These are phyloP conservation scores for Chionomys nivalis DNA, from an alignment of 2,113 vertebrate genomes.

Conservation along the genomic window DNA sequence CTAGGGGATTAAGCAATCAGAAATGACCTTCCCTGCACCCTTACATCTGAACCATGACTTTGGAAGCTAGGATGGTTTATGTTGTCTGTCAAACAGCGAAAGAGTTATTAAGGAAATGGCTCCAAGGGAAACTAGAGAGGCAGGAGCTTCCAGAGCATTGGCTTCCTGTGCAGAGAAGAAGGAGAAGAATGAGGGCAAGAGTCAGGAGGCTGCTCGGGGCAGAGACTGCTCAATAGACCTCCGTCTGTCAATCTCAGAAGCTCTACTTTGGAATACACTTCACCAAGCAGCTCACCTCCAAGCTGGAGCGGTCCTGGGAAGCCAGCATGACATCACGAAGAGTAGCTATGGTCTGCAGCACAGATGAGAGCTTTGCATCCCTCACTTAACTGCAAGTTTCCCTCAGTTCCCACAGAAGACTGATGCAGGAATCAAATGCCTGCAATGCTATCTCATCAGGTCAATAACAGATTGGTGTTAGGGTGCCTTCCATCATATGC, in stretches of 20 bases:
- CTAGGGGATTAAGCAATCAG: not conserved
- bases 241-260: not conserved
- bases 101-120: not conserved
- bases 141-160: not conserved
- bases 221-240: not conserved
- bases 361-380: not conserved
- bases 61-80: not conserved
- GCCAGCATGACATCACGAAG: not conserved
- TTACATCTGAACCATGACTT: not conserved
- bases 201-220: not conserved
- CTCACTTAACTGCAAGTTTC: not conserved
- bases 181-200: not conserved
- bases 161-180: not conserved
- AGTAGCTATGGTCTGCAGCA: not conserved
- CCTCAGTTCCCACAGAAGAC: not conserved
- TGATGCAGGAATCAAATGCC: not conserved
- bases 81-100: not conserved
- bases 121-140: not conserved
- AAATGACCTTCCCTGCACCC: not conserved
- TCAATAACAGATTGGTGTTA: rapidly evolving
- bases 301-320: not conserved
- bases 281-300: not conserved
- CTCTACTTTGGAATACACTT: not conserved
- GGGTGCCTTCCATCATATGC: not conserved
- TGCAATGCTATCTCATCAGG: too few relatives aligned